A percentile compares a stretch with the other conserved stretches of the same genome.
These are phyloP conservation scores for Pipistrellus pipistrellus DNA, from an alignment of 2,797 vertebrate species.

Conservation along the genomic window DNA sequence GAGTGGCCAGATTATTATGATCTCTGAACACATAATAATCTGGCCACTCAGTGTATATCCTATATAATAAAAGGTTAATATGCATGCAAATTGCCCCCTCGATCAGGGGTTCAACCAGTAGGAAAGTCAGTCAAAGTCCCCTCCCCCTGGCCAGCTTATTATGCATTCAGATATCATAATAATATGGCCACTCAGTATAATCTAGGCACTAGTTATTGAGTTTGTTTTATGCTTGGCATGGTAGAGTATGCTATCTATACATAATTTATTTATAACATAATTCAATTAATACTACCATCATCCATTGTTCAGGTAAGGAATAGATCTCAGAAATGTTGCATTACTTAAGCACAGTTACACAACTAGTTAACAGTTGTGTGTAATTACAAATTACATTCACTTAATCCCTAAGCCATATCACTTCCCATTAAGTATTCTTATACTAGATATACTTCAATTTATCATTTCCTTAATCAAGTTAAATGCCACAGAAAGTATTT, in stretches of 20 bases:
- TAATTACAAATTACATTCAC: conserved; percentile 26
- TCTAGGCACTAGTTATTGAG: not conserved
- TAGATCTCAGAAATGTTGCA: conserved; percentile 20
- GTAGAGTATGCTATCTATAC: not conserved
- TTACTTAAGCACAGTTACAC: not conserved
- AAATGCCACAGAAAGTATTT: conserved; percentile 55
- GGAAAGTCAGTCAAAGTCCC: too few relatives aligned
- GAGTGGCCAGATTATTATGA: too few relatives aligned
- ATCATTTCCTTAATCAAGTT: conserved; percentile 58
- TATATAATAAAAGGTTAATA: too few relatives aligned
- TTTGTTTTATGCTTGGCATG: not conserved
- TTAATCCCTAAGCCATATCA: conserved; percentile 58
- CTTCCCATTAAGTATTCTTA: conserved; percentile 46
- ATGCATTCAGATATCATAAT: too few relatives aligned
- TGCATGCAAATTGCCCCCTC: too few relatives aligned
- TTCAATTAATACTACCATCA: not conserved
- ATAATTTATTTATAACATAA: conserved; percentile 25
- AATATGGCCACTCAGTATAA: not conserved
- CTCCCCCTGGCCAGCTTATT: too few relatives aligned
- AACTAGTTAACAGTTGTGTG: not conserved
- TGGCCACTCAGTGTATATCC: too few relatives aligned
- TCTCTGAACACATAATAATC: too few relatives aligned
- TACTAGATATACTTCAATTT: conserved; percentile 57
- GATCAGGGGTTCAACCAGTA: too few relatives aligned
- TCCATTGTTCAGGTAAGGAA: conserved; percentile 18